Evolutionary conservation across 2,113 vertebrate genomes (phyloP), one percentile per base, ranked within the genome.

Genomic region (Gopherus flavomarginatus): DNA sequence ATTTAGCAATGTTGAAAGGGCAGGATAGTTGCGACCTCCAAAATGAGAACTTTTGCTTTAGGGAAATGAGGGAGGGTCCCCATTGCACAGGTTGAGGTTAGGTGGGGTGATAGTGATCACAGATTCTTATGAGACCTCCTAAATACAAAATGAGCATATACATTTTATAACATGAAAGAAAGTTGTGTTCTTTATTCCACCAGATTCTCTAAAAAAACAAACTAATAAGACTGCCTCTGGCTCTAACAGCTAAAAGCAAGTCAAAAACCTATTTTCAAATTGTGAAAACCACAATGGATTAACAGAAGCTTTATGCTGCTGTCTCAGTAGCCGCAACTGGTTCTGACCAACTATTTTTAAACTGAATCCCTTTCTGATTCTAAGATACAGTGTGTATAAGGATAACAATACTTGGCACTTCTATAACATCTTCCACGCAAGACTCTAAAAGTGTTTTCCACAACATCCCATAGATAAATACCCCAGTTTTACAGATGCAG

Each of bases 351-450:
- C 49, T 44, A 80, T 65, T 92, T 91, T 91, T 42, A 90, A 88
- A 4, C 90, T 90, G 85, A 94, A 96, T 90, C 57, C 56, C 44
- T 88, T 90, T 86, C 16, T 54, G 86, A 95, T 65, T 77, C 57
- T 85, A 22, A 11, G 38, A n/a, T 38, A 42, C 75, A 91, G 65
- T 91, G 35, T 85, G 89, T 1, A 4, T 52, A 42, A 79, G 79
- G 95, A 83, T 83, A 7, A 17, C 22, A 90, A 4, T 44, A n/a
- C 81, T 88, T 89, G 81, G 75, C 49, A 77, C 31, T 69, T 91
- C 72, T 83, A 86, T 35, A 87, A 72, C 21, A 83, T 19, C 47
- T 86, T 88, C 69, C 72, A 42, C 78, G 88, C 31, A 93, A 88
- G 24, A 92, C 92, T 85, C 84, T 53, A 53, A 62, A 35, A 72